Evolutionary conservation across 2,888 invertebrate species (phyloP).

Genomic region (Dicranocentrus wangi): DNA sequence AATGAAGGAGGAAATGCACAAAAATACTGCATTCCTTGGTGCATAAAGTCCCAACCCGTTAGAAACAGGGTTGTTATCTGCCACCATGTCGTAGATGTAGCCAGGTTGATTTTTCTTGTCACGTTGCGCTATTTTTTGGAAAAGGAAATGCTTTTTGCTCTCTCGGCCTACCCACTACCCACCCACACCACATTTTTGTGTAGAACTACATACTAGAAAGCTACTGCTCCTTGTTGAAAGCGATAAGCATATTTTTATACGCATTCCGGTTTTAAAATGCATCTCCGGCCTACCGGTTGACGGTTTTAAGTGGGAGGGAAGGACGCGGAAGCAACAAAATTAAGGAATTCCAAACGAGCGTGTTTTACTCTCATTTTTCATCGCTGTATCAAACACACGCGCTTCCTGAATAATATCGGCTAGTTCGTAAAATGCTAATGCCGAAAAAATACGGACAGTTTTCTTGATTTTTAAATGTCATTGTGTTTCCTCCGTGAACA

Average conservation of each 20-base stretch:
- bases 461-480: too few species aligned
- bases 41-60: slow-evolving; percentile 38
- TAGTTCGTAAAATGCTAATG: too few species aligned
- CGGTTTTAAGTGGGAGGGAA: slow-evolving; percentile 37
- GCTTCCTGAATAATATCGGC: too few species aligned
- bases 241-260: neutral
- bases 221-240: too few species aligned
- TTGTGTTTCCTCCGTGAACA: too few species aligned
- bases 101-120: slow-evolving; percentile 21
- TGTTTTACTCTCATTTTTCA: slow-evolving; percentile 71
- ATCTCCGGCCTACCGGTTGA: slow-evolving; percentile 21
- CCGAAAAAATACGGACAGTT: too few species aligned
- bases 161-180: too few species aligned
- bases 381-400: slow-evolving; percentile 60
- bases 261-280: slow-evolving; percentile 15
- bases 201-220: neutral
- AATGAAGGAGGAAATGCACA: slow-evolving; percentile 42
- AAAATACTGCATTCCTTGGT: slow-evolving; percentile 50
- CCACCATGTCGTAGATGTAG: neutral
- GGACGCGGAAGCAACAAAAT: slow-evolving; percentile 34
- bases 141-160: neutral
- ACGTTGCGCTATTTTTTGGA: slow-evolving; percentile 9
- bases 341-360: slow-evolving; percentile 65
- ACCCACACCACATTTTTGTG: too few species aligned
- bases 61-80: slow-evolving; percentile 37